phyloP scores from a whole-genome alignment of 2,113 vertebrate species.

The Baryphthengus martii region DNA sequence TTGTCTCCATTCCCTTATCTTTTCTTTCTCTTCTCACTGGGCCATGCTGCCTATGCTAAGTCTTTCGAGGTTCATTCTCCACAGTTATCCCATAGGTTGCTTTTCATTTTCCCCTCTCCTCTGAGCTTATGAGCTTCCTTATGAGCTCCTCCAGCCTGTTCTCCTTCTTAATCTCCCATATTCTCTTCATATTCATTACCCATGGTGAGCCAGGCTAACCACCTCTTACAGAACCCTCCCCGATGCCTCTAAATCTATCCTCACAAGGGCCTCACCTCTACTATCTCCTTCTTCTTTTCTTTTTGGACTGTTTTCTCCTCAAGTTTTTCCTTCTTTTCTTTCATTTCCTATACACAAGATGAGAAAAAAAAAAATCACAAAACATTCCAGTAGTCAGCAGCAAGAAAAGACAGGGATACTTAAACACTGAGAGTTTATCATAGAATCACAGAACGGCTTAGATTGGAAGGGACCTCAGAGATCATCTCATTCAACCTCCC shows the following conservation, averaged over 20 bases:
- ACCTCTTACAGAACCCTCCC: neutral
- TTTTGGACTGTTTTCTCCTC: slow-evolving; percentile 76
- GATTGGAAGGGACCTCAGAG: too few relatives aligned
- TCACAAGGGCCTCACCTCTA: slow-evolving; percentile 59
- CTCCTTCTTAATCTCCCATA: neutral
- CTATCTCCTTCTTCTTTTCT: slow-evolving; percentile 77
- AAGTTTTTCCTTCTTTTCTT: slow-evolving; percentile 78
- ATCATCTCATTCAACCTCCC: too few relatives aligned
- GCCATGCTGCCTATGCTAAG: neutral
- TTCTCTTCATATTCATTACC: neutral
- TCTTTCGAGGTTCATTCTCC: neutral
- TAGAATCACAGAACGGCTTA: too few relatives aligned
- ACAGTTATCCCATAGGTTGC: rapidly evolving
- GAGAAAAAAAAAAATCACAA: neutral
- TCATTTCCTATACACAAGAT: slow-evolving; percentile 61
- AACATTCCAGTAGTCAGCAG: neutral
- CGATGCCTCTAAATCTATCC: rapidly evolving
- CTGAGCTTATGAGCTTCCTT: too few relatives aligned
- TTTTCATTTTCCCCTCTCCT: neutral
- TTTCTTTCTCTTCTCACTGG: neutral
- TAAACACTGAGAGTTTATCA: too few relatives aligned
- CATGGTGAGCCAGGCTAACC: neutral
- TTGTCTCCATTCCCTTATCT: neutral
- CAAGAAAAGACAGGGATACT: neutral
- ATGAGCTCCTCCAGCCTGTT: neutral